These are phyloP conservation scores for Hirtodrosophila confusa DNA, from an alignment of 2,888 invertebrate species.

Conservation along the genomic window DNA sequence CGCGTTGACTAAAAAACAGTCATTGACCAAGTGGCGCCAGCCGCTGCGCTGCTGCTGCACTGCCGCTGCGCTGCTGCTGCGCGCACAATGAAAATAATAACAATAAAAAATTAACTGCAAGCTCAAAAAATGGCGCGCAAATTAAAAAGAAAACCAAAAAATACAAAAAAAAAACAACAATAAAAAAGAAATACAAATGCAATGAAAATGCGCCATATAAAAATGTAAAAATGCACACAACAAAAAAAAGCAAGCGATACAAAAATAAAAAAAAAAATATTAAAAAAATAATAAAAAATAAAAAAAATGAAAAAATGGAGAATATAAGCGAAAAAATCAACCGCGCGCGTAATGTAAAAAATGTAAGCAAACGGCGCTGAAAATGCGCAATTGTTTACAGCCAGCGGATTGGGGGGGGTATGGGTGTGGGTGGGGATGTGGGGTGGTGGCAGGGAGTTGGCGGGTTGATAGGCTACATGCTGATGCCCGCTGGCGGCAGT, in stretches of 20 bases:
- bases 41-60: background rate
- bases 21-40: slow-evolving; percentile 64
- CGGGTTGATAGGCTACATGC: slow-evolving; percentile 37
- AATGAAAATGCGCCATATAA: slow-evolving; percentile 54
- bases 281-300: slow-evolving; percentile 11
- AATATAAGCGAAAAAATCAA: slow-evolving; percentile 39
- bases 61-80: slow-evolving; percentile 6
- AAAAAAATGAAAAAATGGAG: slow-evolving; percentile 44
- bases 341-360: slow-evolving; percentile 44
- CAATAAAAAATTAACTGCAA: slow-evolving; percentile 66
- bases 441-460: background rate
- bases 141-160: slow-evolving; percentile 72
- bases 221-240: slow-evolving; percentile 48
- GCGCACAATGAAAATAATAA: slow-evolving; percentile 62
- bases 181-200: slow-evolving; percentile 27
- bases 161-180: slow-evolving; percentile 41
- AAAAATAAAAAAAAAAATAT: slow-evolving; percentile 10
- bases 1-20: slow-evolving; percentile 70
- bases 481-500: slow-evolving; percentile 43
- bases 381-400: slow-evolving; percentile 78
- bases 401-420: slow-evolving; percentile 21
- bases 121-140: slow-evolving; percentile 68
- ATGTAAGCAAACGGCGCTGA: slow-evolving; percentile 75
- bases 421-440: background rate
- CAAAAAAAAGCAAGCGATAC: background rate